Evolutionary conservation across 2,888 invertebrate species (phyloP).

Genomic region (Steinernema hermaphroditum): DNA sequence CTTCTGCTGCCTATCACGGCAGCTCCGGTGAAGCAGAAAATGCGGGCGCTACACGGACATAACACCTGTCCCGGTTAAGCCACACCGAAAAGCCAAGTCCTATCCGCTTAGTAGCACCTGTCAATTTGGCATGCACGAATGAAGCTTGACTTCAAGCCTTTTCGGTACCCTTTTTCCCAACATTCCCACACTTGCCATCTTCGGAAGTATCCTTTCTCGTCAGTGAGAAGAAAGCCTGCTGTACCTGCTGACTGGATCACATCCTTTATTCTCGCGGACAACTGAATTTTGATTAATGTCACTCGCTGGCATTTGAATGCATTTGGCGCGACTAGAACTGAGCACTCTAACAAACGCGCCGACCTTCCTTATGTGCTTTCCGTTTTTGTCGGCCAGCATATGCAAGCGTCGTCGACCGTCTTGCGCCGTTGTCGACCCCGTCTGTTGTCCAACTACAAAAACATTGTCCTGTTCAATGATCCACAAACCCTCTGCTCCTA

Average conservation of each 20-base stretch:
- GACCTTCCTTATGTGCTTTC: conserved; percentile 26
- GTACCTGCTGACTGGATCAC: not conserved
- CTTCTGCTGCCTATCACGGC: not conserved
- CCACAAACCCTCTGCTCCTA: conserved; percentile 6
- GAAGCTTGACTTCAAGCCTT: too few species aligned
- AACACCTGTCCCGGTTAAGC: conserved; percentile 13
- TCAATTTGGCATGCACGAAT: too few species aligned
- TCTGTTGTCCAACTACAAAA: conserved; percentile 4
- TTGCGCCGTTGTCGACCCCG: not conserved
- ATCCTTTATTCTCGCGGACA: not conserved
- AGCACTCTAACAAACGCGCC: not conserved
- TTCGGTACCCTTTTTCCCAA: too few species aligned
- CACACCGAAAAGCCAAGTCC: conserved; percentile 5
- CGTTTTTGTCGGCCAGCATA: conserved; percentile 12
- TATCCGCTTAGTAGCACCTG: conserved; percentile 7
- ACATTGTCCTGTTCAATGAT: not conserved
- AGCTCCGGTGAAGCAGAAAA: conserved; percentile 15
- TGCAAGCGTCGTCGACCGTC: not conserved
- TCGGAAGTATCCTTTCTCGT: too few species aligned
- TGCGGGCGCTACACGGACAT: not conserved
- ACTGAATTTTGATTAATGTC: conserved; percentile 23
- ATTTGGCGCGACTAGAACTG: not conserved
- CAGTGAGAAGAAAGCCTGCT: too few species aligned
- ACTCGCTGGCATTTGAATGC: conserved; percentile 2
- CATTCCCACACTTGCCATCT: too few species aligned